These are phyloP conservation scores for Acleris sparsana DNA, from an alignment of 2,888 invertebrate species.

Conservation along the genomic window DNA sequence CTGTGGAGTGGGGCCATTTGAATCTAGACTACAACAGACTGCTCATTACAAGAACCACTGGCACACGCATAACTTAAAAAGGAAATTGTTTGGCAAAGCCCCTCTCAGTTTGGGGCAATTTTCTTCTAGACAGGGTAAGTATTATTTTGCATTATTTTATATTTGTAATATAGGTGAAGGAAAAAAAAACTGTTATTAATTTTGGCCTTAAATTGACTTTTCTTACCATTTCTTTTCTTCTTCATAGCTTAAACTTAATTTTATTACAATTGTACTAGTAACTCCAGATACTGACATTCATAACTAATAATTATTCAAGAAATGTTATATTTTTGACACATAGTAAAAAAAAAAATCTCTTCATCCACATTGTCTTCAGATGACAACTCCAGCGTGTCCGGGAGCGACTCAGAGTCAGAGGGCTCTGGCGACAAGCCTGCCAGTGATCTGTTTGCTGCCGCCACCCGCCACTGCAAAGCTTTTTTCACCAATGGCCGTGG, in stretches of 20 bases:
- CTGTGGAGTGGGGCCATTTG: slow-evolving; percentile 82
- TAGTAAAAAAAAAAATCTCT: too few species aligned
- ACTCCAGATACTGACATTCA: too few species aligned
- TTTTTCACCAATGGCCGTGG: slow-evolving; percentile 88
- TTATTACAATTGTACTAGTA: too few species aligned
- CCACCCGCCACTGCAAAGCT: slow-evolving; percentile 88
- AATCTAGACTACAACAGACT: slow-evolving; percentile 85
- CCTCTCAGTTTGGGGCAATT: slow-evolving; percentile 70
- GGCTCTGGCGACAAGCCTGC: slow-evolving; percentile 56
- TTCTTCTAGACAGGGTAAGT: slow-evolving; percentile 68
- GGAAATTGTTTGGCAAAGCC: slow-evolving; percentile 84
- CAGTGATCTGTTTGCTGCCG: slow-evolving; percentile 74
- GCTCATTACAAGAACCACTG: slow-evolving; percentile 92
- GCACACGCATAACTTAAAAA: slow-evolving; percentile 92
- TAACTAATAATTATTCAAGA: too few species aligned
- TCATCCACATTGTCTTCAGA: slow-evolving; percentile 46
- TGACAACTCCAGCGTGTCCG: slow-evolving; percentile 72
- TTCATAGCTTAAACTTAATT: too few species aligned
- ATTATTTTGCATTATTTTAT: neutral
- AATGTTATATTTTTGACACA: too few species aligned
- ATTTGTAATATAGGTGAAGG: too few species aligned
- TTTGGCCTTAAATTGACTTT: too few species aligned
- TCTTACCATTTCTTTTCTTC: too few species aligned
- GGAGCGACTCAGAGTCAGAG: slow-evolving; percentile 75
- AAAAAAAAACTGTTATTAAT: too few species aligned